Evolutionary conservation across 2,888 invertebrate genomes (phyloP).

Genomic region (Hetaerina titia): DNA sequence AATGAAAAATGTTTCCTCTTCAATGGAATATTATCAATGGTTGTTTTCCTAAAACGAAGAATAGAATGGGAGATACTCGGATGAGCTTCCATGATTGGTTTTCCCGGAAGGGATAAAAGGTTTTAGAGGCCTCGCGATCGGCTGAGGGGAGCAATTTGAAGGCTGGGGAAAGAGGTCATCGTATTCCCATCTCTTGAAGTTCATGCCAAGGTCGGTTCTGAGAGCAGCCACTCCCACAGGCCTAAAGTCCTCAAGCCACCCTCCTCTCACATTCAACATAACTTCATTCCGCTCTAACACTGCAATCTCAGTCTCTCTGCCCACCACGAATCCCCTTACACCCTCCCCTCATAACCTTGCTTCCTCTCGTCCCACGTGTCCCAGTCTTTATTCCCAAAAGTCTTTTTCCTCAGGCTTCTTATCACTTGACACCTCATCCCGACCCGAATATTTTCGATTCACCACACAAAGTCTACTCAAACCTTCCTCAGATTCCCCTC

Average conservation of each 20-base stretch:
- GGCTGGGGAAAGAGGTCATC: not conserved
- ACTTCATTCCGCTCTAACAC: not conserved
- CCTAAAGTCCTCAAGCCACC: not conserved
- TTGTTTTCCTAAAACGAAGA: not conserved
- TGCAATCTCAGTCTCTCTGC: not conserved
- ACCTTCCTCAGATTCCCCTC: not conserved
- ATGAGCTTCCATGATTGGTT: not conserved
- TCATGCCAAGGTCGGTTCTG: not conserved
- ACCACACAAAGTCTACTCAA: not conserved
- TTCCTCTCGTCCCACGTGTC: not conserved
- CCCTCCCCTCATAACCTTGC: not conserved
- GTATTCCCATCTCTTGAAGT: not conserved
- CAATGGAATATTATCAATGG: not conserved
- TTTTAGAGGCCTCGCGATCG: not conserved
- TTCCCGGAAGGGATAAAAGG: not conserved
- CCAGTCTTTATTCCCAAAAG: constrained; percentile 11
- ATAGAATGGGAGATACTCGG: not conserved
- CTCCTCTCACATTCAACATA: not conserved
- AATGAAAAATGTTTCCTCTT: not conserved
- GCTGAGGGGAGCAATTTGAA: not conserved
- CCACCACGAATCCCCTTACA: no score
- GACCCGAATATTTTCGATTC: not conserved
- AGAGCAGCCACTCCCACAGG: not conserved
- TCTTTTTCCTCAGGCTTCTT: not conserved
- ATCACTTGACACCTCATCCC: not conserved